Evolutionary conservation across 2,888 invertebrate genomes (phyloP).

Genomic region (Eulithis prunata): DNA sequence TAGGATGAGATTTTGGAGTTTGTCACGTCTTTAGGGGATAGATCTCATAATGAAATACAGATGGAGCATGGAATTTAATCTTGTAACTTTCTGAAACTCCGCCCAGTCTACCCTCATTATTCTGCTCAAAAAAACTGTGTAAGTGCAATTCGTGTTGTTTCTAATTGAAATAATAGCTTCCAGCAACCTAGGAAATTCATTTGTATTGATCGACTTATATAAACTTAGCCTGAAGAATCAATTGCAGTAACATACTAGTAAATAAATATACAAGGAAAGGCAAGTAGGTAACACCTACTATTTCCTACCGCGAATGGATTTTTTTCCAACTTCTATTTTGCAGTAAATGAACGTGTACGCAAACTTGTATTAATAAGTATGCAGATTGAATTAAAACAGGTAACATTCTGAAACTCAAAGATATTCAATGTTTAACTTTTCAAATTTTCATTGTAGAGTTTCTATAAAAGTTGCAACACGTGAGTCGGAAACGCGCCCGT

Average conservation of each 20-base stretch:
- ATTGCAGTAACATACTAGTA: no score
- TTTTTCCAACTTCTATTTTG: no score
- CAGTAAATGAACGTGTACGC: no score
- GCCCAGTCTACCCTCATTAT: background rate
- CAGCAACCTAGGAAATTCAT: no score
- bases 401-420: slow-evolving; percentile 46
- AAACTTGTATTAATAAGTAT: slow-evolving; percentile 36
- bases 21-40: slow-evolving; percentile 25
- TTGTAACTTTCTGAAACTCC: slow-evolving; percentile 44
- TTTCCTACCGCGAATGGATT: no score
- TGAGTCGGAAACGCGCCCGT: slow-evolving; percentile 27
- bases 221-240: no score
- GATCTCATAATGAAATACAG: slow-evolving; percentile 47
- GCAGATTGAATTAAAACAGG: slow-evolving; percentile 51
- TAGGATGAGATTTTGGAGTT: slow-evolving; percentile 26
- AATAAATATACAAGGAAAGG: no score
- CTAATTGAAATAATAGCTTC: no score
- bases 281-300: no score
- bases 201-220: no score
- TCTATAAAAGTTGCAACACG: slow-evolving; percentile 37
- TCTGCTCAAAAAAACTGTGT: background rate
- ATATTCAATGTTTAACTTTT: slow-evolving; percentile 52
- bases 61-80: slow-evolving; percentile 48
- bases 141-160: no score
- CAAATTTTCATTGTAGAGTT: slow-evolving; percentile 52